A percentile compares a stretch with the other conserved stretches of the same genome.
Evolutionary conservation across 2,888 invertebrate genomes (phyloP).

Genomic region (Panorpa germanica): DNA sequence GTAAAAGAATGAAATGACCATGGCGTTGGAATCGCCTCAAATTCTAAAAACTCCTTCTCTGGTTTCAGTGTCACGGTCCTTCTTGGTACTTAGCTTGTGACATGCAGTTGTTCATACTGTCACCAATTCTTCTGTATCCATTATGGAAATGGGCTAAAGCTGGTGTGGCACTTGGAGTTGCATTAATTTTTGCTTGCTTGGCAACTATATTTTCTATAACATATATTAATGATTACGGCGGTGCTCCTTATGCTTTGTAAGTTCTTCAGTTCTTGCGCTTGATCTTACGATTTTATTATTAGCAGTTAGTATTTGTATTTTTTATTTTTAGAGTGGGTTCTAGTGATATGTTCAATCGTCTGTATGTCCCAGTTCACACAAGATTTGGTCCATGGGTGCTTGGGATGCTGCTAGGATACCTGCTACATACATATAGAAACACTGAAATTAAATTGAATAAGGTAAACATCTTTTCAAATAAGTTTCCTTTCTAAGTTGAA

Average conservation of each 20-base stretch:
- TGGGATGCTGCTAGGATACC: slow-evolving; percentile 23
- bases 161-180: slow-evolving; percentile 14
- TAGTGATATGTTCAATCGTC: slow-evolving; percentile 8
- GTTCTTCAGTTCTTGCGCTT: no score
- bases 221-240: neutral
- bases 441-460: slow-evolving; percentile 17
- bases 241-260: no score
- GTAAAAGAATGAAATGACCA: no score
- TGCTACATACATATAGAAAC: slow-evolving; percentile 19
- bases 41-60: no score
- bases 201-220: neutral
- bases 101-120: slow-evolving; percentile 33
- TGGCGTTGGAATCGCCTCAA: no score
- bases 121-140: slow-evolving; percentile 31
- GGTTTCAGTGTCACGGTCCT: slow-evolving; percentile 27
- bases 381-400: slow-evolving; percentile 23
- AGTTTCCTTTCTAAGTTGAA: no score
- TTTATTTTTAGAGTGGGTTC: neutral
- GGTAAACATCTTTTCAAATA: no score
- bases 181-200: slow-evolving; percentile 15
- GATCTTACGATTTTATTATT: neutral
- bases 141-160: slow-evolving; percentile 22
- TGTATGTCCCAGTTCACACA: slow-evolving; percentile 23
- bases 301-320: slow-evolving; percentile 6
- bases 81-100: slow-evolving; percentile 39